Base-by-base conservation (phyloP, 2,888 invertebrate species). In the Noctua janthina region DNA sequence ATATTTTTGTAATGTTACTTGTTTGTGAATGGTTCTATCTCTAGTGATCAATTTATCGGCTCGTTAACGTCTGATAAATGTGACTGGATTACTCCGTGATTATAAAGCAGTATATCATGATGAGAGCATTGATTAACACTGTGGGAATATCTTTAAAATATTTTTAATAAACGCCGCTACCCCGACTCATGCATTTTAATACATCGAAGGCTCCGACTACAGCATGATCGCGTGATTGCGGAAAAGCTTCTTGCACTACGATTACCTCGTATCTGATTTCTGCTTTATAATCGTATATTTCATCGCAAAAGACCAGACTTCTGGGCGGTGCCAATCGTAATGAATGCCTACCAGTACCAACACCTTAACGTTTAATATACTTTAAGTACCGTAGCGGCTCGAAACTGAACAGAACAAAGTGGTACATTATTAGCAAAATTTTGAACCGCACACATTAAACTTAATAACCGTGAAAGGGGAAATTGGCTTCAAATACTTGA, bases 11-110 rank as follows among this genome's bases (percentile, higher is more conserved):
- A 93, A 95, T 93, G 93, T 93, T 91, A 90, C 93, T 93, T 94
- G 93, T 94, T 94, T 94, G 94, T 95, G 93, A 95, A 94, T 93
- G 92, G 92, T 90, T 92, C 94, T 95, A 95, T 96, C 95, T 94
- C 89, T 92, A 92, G 93, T 93, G 94, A 95, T 95, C 95, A 95
- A 95, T 95, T 96, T 95, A 95, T 96, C 94, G 93, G 93, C 94
- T 96, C 95, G 94, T 96, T 96, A 96, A 93, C 90, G 90, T 85
- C 92, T 94, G 93, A 96, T 95, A 94, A 95, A 96, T 96, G 93
- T 88, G 91, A 91, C 92, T 92, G 92, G 93, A 95, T 95, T 93
- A 92, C 91, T 94, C 91, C 92, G 91, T 94, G 95, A 95, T 95
- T 94, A 95, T 95, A 95, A 95, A 94, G 91, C 92, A 92, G 91